Evolutionary conservation across 2,888 invertebrate species (phyloP).

Genomic region (Gasteruption jaculator): DNA sequence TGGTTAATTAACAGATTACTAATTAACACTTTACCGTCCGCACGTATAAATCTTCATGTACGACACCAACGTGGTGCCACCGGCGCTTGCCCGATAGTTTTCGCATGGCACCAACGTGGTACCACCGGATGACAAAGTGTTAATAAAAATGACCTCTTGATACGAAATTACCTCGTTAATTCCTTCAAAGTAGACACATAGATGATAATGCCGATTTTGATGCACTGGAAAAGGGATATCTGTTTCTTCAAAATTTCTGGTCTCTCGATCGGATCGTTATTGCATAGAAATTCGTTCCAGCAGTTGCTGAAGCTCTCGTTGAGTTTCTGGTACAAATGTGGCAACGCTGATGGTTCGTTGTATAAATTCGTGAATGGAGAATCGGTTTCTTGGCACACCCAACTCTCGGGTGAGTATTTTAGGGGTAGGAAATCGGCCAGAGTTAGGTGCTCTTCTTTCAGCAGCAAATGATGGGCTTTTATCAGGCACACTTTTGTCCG

Average conservation of each 20-base stretch:
- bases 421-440: constrained; percentile 72
- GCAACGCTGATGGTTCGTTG: constrained; percentile 55
- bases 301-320: constrained; percentile 66
- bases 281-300: constrained; percentile 78
- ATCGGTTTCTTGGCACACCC: constrained; percentile 47
- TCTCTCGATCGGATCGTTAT: constrained; percentile 73
- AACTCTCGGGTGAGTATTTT: constrained; percentile 47
- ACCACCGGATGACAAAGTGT: too few species aligned
- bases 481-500: constrained; percentile 61
- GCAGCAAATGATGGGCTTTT: constrained; percentile 71
- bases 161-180: constrained; percentile 54
- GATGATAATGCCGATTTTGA: constrained; percentile 63
- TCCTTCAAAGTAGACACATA: constrained; percentile 62
- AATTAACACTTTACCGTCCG: too few species aligned
- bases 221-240: constrained; percentile 60
- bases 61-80: too few species aligned
- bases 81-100: too few species aligned
- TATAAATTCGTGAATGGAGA: constrained; percentile 46
- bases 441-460: constrained; percentile 69
- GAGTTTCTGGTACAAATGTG: constrained; percentile 64
- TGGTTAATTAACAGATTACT: constrained; percentile 41
- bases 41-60: too few species aligned
- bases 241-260: constrained; percentile 61
- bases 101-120: too few species aligned
- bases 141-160: too few species aligned